A percentile compares a stretch with the other conserved stretches of the same genome.
phyloP scores from a whole-genome alignment of 2,797 vertebrate species.

The Fratercula arctica region DNA sequence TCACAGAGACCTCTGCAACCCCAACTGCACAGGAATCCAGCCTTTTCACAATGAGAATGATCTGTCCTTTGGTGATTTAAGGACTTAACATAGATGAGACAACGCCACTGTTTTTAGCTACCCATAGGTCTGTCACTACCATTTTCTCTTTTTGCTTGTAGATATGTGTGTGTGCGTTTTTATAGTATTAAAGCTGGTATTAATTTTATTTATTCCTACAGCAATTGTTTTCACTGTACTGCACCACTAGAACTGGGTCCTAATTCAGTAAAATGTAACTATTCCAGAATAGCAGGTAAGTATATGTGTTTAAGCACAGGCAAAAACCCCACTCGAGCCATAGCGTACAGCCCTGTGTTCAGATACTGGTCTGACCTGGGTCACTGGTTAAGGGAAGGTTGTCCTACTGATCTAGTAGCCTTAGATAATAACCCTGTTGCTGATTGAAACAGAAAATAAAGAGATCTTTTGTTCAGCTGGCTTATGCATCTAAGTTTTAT shows the following conservation, averaged over 20 bases:
- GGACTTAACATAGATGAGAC: neutral
- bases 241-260: neutral
- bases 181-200: neutral
- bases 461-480: neutral
- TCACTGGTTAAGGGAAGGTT: neutral
- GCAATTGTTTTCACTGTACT: neutral
- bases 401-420: neutral
- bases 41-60: neutral
- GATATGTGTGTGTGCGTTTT: neutral
- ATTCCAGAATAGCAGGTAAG: neutral
- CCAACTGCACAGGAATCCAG: neutral
- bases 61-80: neutral
- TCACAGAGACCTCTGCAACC: neutral
- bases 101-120: accelerated
- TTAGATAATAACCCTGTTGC: neutral
- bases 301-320: neutral
- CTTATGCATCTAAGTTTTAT: neutral
- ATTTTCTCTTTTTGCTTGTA: neutral
- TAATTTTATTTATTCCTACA: neutral
- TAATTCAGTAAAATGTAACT: neutral
- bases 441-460: neutral
- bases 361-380: neutral
- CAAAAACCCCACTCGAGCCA: neutral
- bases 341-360: neutral
- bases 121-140: neutral